Evolutionary conservation across 2,113 vertebrate genomes (phyloP).

Genomic region (Hemichromis elongatus): DNA sequence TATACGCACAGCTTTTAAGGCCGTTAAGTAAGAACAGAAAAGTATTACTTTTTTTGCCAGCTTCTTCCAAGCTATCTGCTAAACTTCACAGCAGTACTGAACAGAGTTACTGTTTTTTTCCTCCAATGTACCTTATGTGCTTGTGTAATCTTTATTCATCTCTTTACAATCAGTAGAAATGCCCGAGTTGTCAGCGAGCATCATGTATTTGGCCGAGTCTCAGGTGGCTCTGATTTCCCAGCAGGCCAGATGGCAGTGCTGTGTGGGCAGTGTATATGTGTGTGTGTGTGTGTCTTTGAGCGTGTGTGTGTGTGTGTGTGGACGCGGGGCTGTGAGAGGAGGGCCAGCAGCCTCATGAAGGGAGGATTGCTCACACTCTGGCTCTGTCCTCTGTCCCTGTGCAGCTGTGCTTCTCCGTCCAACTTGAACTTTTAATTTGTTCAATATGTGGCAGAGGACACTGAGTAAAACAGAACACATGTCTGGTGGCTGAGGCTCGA

Average conservation of each 20-base stretch:
- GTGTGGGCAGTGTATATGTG: slow-evolving; percentile 63
- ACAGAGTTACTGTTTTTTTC: background rate
- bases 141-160: slow-evolving; percentile 41
- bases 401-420: slow-evolving; percentile 64
- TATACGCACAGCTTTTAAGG: background rate
- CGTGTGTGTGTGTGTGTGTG: background rate
- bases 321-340: slow-evolving; percentile 49
- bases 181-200: slow-evolving; percentile 57
- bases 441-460: slow-evolving; percentile 61
- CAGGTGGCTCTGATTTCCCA: slow-evolving; percentile 70
- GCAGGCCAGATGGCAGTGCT: slow-evolving; percentile 75
- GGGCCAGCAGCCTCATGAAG: slow-evolving; percentile 49
- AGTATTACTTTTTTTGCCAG: background rate
- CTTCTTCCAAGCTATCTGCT: background rate
- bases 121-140: slow-evolving; percentile 24
- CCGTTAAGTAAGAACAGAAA: background rate
- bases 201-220: slow-evolving; percentile 65
- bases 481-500: slow-evolving; percentile 31
- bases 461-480: slow-evolving; percentile 32
- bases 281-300: background rate
- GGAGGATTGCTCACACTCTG: slow-evolving; percentile 67
- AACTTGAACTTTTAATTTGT: slow-evolving; percentile 67
- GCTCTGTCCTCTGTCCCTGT: slow-evolving; percentile 46
- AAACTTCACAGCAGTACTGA: background rate
- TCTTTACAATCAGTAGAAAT: slow-evolving; percentile 51